These are phyloP conservation scores for Fragum whitleyi DNA, from an alignment of 2,888 invertebrate genomes.

Conservation along the genomic window DNA sequence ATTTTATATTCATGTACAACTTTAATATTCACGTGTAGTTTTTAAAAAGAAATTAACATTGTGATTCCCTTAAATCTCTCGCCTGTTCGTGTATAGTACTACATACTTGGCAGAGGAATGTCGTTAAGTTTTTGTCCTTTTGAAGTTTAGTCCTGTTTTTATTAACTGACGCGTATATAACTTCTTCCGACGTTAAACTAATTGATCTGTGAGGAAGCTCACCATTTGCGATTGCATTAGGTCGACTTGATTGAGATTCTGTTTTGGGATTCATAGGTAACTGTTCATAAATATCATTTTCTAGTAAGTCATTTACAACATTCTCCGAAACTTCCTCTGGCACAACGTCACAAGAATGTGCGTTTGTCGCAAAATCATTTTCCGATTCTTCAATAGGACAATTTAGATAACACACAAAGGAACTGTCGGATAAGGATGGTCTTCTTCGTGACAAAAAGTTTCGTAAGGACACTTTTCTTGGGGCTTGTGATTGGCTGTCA, in stretches of 20 bases:
- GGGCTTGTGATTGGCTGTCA: neutral
- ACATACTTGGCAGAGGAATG: constrained; percentile 6
- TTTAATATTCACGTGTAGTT: too few species aligned
- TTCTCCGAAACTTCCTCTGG: too few species aligned
- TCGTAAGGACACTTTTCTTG: neutral
- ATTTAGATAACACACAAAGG: constrained; percentile 34
- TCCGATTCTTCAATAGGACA: neutral
- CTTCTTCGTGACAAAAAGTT: neutral
- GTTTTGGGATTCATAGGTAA: neutral
- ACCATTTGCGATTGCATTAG: neutral
- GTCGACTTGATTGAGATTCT: neutral
- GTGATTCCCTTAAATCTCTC: neutral
- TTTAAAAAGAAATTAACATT: too few species aligned
- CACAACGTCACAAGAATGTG: too few species aligned
- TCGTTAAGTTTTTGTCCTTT: neutral
- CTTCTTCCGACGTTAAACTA: neutral
- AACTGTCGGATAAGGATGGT: neutral
- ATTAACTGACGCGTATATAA: constrained; percentile 8
- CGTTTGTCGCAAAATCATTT: neutral
- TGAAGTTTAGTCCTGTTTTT: neutral
- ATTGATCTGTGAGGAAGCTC: neutral
- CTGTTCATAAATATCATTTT: too few species aligned
- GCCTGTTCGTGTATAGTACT: neutral
- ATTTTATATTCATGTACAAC: too few species aligned
- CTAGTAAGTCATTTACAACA: too few species aligned